These are phyloP conservation scores for Anastrepha ludens DNA, from an alignment of 1,140 invertebrate species.

Conservation along the genomic window DNA sequence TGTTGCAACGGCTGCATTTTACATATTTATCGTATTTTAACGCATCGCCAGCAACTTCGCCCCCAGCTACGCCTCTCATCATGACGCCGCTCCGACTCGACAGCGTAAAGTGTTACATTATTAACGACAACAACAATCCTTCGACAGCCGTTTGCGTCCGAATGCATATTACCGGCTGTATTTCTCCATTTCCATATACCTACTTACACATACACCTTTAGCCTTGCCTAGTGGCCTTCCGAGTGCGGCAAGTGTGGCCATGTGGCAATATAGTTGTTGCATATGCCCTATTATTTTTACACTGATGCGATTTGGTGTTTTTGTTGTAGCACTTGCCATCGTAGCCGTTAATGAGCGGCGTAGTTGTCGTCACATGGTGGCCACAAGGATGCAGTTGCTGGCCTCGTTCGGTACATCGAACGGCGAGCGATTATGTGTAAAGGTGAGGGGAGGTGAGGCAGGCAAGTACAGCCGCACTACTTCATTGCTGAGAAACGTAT, in stretches of 20 bases:
- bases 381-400: neutral
- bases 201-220: neutral
- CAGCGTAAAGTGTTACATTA: neutral
- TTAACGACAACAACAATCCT: neutral
- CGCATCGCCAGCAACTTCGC: neutral
- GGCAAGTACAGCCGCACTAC: neutral
- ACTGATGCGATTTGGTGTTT: neutral
- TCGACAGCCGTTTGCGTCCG: neutral
- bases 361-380: slow-evolving; percentile 6
- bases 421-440: too few species aligned
- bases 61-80: neutral
- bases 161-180: neutral
- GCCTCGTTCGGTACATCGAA: too few species aligned
- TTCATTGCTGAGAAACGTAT: neutral
- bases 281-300: slow-evolving; percentile 17
- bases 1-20: neutral
- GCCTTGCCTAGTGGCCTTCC: neutral
- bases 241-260: neutral
- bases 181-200: neutral
- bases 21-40: slow-evolving; percentile 37
- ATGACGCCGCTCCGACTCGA: neutral
- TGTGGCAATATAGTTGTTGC: slow-evolving; percentile 33
- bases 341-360: slow-evolving; percentile 32
- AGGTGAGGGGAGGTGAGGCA: too few species aligned
- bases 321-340: neutral